These are phyloP conservation scores for Colius striatus DNA, from an alignment of 2,113 vertebrate species.

Conservation along the genomic window DNA sequence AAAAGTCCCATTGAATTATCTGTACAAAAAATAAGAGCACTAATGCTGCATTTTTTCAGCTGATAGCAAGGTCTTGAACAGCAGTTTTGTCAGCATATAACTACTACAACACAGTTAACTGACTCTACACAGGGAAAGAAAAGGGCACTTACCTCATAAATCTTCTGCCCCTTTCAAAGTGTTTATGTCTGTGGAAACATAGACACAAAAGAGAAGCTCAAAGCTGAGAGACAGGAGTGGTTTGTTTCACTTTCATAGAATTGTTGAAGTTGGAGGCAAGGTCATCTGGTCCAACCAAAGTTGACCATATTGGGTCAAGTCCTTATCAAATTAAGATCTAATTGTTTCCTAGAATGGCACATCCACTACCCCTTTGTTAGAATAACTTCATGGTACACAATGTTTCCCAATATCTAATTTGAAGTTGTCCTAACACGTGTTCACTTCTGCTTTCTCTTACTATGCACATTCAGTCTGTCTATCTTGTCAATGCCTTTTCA, in stretches of 20 bases:
- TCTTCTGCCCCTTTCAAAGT: not conserved
- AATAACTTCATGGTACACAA: not conserved
- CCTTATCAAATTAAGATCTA: not conserved
- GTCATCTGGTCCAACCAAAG: not conserved
- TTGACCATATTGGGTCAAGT: not conserved
- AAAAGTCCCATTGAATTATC: not conserved
- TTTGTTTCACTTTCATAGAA: not conserved
- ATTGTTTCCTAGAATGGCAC: not conserved
- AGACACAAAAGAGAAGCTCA: not conserved
- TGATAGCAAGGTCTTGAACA: not conserved
- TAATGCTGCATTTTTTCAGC: not conserved
- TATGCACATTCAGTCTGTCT: not conserved
- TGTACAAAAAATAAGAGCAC: not conserved
- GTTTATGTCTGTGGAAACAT: not conserved
- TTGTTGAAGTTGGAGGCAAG: not conserved
- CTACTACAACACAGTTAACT: not conserved
- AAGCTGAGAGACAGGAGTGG: not conserved
- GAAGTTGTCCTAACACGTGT: fast-evolving
- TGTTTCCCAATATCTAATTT: not conserved
- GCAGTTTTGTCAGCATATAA: not conserved
- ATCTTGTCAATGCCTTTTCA: not conserved
- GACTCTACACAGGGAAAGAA: not conserved
- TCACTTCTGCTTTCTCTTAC: not conserved
- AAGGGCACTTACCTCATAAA: not conserved
- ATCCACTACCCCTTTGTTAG: not conserved